phyloP scores from a whole-genome alignment of 1,140 invertebrate genomes.

The Tachypleus tridentatus region DNA sequence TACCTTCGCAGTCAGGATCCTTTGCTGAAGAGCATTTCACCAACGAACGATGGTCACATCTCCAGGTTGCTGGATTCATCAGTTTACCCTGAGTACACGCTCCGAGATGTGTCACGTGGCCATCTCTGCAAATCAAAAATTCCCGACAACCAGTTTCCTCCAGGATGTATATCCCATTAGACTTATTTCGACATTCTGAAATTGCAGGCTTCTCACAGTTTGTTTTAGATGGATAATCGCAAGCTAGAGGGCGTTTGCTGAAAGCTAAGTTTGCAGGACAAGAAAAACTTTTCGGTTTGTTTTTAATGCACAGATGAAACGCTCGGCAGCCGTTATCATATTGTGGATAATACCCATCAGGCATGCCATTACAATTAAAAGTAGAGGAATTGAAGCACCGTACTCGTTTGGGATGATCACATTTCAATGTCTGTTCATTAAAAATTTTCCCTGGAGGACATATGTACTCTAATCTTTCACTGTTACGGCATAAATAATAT shows the following conservation, averaged over 20 bases:
- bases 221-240: constrained; percentile 6
- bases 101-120: constrained; percentile 40
- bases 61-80: constrained; percentile 38
- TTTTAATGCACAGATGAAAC: constrained; percentile 16
- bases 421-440: constrained; percentile 9
- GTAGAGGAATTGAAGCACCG: constrained; percentile 4
- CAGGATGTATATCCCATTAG: constrained; percentile 33
- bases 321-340: constrained; percentile 29
- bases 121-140: constrained; percentile 44
- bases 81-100: constrained; percentile 41
- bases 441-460: constrained; percentile 32
- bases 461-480: constrained; percentile 42
- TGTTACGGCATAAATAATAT: constrained; percentile 28
- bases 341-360: constrained; percentile 34
- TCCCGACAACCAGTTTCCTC: constrained; percentile 40
- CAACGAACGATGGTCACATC: constrained; percentile 28
- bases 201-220: neutral
- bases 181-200: constrained; percentile 12
- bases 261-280: constrained; percentile 21
- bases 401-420: constrained; percentile 1
- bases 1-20: constrained; percentile 23
- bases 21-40: constrained; percentile 27
- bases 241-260: constrained; percentile 8
- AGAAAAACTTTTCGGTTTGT: constrained; percentile 14
- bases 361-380: constrained; percentile 32